phyloP scores from a whole-genome alignment of 2,113 vertebrate species.

The Erpornis zantholeuca region DNA sequence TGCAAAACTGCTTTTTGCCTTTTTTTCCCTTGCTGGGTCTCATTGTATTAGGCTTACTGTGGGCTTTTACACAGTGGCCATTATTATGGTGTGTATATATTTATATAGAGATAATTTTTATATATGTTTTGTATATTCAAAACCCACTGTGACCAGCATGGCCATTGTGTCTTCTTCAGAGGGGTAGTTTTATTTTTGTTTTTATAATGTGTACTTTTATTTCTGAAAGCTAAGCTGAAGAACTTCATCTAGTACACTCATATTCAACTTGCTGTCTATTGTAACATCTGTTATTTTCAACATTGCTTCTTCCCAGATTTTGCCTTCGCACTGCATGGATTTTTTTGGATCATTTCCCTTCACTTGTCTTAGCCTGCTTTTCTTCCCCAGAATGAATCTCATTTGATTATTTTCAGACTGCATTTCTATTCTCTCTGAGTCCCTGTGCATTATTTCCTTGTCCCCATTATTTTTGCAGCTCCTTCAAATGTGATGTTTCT shows the following conservation, averaged over 20 bases:
- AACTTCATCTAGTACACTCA: neutral
- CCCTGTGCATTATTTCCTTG: constrained; percentile 6
- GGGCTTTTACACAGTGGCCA: neutral
- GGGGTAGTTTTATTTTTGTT: neutral
- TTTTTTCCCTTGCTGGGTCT: neutral
- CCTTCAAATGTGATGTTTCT: neutral
- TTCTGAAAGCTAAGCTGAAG: neutral
- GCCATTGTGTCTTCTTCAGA: neutral
- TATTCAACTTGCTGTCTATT: neutral
- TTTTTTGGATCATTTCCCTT: constrained; percentile 41
- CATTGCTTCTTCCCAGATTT: neutral
- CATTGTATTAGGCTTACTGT: neutral
- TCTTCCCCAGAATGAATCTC: neutral
- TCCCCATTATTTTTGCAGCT: neutral
- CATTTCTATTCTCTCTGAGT: constrained; percentile 21
- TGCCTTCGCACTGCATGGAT: neutral
- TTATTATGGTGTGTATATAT: neutral
- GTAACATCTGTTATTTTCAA: constrained; percentile 47
- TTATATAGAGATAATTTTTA: neutral
- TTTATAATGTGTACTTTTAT: neutral
- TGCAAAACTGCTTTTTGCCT: neutral
- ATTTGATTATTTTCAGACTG: constrained; percentile 38
- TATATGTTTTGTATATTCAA: neutral
- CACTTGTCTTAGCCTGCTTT: constrained; percentile 26
- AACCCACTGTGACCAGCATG: neutral